Conservation (phyloP, 2,888 invertebrate species). For the Allygus modestus region DNA sequence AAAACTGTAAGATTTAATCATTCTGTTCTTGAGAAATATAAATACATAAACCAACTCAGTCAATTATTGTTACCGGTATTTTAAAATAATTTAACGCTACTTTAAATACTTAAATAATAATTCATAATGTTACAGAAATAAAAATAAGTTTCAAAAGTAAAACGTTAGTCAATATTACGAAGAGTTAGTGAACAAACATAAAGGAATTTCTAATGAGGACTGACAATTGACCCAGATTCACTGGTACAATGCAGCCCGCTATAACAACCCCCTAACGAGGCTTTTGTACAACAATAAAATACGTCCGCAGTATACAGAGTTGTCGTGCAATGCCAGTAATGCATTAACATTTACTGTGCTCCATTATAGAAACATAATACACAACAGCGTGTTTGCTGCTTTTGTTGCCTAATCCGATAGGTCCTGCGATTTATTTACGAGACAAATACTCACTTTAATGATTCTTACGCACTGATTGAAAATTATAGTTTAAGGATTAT, state of each 20-base stretch:
- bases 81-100: no score
- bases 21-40: no score
- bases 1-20: no score
- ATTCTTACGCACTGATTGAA: no score
- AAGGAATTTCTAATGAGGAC: slow-evolving; percentile 38
- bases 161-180: background rate
- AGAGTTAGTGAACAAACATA: slow-evolving; percentile 36
- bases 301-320: slow-evolving; percentile 40
- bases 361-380: slow-evolving; percentile 28
- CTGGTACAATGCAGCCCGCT: slow-evolving; percentile 33
- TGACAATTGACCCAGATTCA: slow-evolving; percentile 41
- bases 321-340: slow-evolving; percentile 18
- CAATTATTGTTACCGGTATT: no score
- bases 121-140: no score
- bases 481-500: no score
- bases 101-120: no score
- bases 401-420: background rate
- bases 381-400: slow-evolving; percentile 11
- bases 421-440: background rate
- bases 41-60: no score
- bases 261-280: slow-evolving; percentile 38
- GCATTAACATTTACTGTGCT: slow-evolving; percentile 29
- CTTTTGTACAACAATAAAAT: slow-evolving; percentile 48
- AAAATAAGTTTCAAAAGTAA: background rate
- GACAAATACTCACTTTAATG: background rate